Conservation (phyloP, 2,113 vertebrate genomes). For the Coracopsis vasa region DNA sequence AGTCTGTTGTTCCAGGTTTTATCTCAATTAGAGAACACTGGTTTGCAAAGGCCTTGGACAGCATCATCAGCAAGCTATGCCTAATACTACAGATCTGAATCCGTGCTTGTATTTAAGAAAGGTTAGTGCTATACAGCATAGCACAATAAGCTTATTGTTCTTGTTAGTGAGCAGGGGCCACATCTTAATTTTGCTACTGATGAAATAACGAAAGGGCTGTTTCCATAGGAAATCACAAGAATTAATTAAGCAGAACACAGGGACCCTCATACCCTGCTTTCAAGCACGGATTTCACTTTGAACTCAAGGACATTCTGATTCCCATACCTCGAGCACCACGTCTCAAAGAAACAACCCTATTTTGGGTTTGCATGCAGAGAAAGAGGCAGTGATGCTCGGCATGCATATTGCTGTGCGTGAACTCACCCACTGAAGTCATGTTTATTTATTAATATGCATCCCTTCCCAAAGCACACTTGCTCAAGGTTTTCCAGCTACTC, state of each 20-base stretch:
- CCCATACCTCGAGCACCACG: neutral
- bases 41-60: neutral
- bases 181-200: neutral
- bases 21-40: neutral
- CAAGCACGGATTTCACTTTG: neutral
- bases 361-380: neutral
- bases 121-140: neutral
- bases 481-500: neutral
- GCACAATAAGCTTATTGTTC: slow-evolving; percentile 3
- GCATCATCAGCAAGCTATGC: neutral
- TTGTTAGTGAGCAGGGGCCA: neutral
- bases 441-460: neutral
- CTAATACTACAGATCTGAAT: neutral
- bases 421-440: neutral
- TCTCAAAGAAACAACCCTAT: neutral
- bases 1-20: neutral
- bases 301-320: neutral
- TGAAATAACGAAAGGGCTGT: neutral
- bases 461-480: neutral
- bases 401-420: neutral
- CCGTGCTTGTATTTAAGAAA: neutral
- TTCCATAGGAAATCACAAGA: neutral
- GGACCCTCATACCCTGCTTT: neutral
- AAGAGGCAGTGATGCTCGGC: neutral
- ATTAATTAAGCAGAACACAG: slow-evolving; percentile 29